Evolutionary conservation across 2,888 invertebrate genomes (phyloP).

Genomic region (Agrotis exclamationis): DNA sequence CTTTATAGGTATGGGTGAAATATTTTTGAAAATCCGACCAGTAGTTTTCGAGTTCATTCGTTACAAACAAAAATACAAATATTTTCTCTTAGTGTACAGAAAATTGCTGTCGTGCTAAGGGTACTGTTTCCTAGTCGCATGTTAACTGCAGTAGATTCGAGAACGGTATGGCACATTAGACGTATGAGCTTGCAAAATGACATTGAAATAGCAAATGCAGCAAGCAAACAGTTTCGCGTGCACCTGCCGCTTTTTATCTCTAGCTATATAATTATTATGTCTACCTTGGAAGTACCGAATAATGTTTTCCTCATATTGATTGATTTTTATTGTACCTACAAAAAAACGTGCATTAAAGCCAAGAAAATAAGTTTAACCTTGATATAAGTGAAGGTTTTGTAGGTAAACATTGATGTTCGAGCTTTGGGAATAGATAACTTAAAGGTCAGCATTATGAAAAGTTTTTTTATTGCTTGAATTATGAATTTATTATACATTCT

Average conservation of each 20-base stretch:
- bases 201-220: conserved; percentile 57
- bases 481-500: not conserved
- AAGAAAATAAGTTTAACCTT: conserved; percentile 23
- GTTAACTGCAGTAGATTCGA: conserved; percentile 8
- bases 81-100: too few relatives aligned
- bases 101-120: too few relatives aligned
- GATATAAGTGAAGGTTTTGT: conserved; percentile 16
- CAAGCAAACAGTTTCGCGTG: conserved; percentile 31
- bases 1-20: too few relatives aligned
- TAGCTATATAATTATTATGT: conserved; percentile 44
- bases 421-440: not conserved
- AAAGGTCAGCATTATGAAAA: too few relatives aligned
- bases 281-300: conserved; percentile 40
- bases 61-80: too few relatives aligned
- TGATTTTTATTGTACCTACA: conserved; percentile 27
- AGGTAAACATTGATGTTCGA: conserved; percentile 6
- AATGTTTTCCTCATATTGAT: conserved; percentile 52
- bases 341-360: conserved; percentile 21
- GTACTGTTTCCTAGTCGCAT: not conserved
- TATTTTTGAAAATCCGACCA: too few relatives aligned
- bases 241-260: conserved; percentile 35
- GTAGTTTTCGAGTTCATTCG: too few relatives aligned
- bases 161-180: conserved; percentile 12
- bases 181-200: conserved; percentile 46
- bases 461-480: not conserved